A percentile compares a stretch with the other conserved stretches of the same genome.
phyloP scores from a whole-genome alignment of 2,113 vertebrate species.

The Origma solitaria region DNA sequence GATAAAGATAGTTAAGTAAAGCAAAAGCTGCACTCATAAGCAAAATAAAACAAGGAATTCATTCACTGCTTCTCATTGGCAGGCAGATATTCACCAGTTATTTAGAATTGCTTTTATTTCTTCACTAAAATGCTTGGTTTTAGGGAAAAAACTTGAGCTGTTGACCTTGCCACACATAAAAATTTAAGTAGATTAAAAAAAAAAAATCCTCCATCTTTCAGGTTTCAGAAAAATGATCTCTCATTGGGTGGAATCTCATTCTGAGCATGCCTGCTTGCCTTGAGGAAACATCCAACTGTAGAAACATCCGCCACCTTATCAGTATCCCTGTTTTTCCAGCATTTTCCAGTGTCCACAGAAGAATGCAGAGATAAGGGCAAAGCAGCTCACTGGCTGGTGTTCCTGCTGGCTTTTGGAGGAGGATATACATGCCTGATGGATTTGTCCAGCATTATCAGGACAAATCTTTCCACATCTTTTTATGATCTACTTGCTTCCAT shows the following conservation, averaged over 20 bases:
- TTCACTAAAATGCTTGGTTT: background rate
- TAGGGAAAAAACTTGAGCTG: background rate
- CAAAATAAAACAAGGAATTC: background rate
- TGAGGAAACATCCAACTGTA: background rate
- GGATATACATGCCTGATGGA: rapidly evolving
- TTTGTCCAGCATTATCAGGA: background rate
- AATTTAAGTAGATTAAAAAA: background rate
- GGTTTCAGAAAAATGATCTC: background rate
- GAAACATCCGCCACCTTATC: background rate
- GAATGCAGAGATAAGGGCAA: background rate
- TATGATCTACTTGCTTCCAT: background rate
- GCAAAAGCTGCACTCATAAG: background rate
- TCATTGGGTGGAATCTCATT: background rate
- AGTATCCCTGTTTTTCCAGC: background rate
- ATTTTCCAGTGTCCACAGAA: background rate
- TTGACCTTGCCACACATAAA: background rate
- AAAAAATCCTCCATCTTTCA: background rate
- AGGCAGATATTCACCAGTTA: background rate
- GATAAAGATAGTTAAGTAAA: background rate
- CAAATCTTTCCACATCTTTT: background rate
- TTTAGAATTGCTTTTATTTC: background rate
- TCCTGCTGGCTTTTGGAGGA: background rate
- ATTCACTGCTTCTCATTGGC: background rate
- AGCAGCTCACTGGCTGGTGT: background rate
- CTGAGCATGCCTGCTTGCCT: background rate